These are phyloP conservation scores for Antheraea pernyi DNA, from an alignment of 1,140 invertebrate genomes.

Conservation along the genomic window DNA sequence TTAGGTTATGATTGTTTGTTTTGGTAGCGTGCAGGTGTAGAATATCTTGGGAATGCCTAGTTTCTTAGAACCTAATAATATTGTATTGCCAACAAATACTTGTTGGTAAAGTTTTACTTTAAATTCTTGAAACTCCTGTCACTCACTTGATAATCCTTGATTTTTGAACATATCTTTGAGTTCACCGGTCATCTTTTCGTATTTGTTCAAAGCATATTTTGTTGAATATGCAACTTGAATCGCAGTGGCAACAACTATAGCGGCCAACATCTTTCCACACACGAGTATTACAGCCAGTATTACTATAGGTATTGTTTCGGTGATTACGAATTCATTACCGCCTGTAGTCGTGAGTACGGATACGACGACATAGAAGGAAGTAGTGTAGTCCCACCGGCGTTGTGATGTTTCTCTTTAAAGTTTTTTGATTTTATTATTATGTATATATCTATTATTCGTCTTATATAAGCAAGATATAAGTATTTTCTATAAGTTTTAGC, in stretches of 20 bases:
- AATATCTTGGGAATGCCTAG: no score
- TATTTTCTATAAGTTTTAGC: no score
- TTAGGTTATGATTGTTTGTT: no score
- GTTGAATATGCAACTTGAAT: constrained; percentile 61
- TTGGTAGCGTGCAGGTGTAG: no score
- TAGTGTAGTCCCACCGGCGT: constrained; percentile 57
- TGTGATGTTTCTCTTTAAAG: constrained; percentile 42
- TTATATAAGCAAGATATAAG: no score
- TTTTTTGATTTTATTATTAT: no score
- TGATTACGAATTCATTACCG: constrained; percentile 59
- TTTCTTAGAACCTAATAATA: no score
- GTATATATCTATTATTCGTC: no score
- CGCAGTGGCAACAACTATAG: constrained; percentile 53
- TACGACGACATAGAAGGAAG: constrained; percentile 56
- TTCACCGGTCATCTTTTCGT: constrained; percentile 56
- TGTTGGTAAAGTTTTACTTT: no score
- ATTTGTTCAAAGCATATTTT: constrained; percentile 59
- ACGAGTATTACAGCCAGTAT: constrained; percentile 52
- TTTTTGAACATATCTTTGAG: constrained; percentile 65
- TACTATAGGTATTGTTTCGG: constrained; percentile 43
- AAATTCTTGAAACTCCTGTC: background rate
- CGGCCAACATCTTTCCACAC: constrained; percentile 57
- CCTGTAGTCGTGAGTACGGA: constrained; percentile 56
- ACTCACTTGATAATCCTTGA: constrained; percentile 64
- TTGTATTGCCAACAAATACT: no score